Percentiles rank a stretch among this genome's conserved stretches.
These are phyloP conservation scores for Gallinago undulata DNA, from an alignment of 2,113 vertebrate species.

Conservation along the genomic window DNA sequence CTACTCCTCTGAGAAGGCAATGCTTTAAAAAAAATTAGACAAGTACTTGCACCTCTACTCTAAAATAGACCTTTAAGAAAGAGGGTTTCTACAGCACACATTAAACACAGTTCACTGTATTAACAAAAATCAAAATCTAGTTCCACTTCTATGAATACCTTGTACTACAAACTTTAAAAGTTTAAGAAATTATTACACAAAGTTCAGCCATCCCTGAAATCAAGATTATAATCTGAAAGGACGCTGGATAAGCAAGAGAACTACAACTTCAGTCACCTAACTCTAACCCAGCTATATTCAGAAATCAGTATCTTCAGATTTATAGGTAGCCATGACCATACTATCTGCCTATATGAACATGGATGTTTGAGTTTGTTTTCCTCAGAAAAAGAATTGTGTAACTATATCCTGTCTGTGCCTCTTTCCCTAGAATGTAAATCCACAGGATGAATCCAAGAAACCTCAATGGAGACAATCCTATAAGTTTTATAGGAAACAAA, in stretches of 20 bases:
- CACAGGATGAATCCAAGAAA: neutral
- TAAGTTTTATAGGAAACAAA: neutral
- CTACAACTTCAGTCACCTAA: neutral
- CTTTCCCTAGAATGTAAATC: neutral
- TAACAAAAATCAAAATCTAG: neutral
- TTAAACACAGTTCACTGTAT: neutral
- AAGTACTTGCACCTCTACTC: neutral
- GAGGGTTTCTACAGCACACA: neutral
- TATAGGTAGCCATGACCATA: neutral
- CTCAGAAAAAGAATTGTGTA: neutral
- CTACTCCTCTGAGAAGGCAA: neutral
- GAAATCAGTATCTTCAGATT: neutral
- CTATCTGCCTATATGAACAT: neutral
- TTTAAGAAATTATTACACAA: neutral
- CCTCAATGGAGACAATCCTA: neutral
- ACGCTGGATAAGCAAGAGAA: neutral
- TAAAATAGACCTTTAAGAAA: neutral
- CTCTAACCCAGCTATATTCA: neutral
- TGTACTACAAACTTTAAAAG: neutral
- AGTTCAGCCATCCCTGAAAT: neutral
- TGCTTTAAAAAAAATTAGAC: neutral
- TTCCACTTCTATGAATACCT: neutral
- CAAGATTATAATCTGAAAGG: neutral
- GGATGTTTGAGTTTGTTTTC: neutral
- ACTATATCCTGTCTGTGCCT: neutral